Evolutionary conservation across 2,888 invertebrate species (phyloP).

Genomic region (Metopia argyrocephala): DNA sequence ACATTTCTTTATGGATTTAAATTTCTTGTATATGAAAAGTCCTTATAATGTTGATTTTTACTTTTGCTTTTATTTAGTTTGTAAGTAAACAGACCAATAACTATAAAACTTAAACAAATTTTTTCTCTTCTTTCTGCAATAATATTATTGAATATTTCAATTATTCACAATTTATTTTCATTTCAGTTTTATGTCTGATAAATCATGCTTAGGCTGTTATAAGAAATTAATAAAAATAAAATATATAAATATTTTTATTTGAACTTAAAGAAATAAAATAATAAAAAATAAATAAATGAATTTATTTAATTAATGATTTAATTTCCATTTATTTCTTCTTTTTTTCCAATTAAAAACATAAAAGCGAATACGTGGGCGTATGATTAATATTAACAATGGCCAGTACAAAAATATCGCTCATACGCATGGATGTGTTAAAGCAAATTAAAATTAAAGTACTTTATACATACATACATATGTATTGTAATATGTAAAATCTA

Average conservation of each 20-base stretch:
- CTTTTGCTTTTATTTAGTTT: no score
- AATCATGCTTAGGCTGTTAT: slow-evolving; percentile 52
- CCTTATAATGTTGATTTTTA: no score
- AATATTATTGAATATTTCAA: no score
- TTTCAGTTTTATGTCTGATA: slow-evolving; percentile 38
- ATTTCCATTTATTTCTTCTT: no score
- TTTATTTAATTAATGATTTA: background rate
- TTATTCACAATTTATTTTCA: no score
- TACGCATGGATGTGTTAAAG: background rate
- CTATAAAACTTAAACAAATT: no score
- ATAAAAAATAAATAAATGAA: background rate
- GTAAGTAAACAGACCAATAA: no score
- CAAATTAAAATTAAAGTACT: background rate
- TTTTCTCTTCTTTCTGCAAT: no score
- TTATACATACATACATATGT: no score
- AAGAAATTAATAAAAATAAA: slow-evolving; percentile 33
- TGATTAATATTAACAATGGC: background rate
- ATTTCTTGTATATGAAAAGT: no score
- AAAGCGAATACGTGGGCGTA: background rate
- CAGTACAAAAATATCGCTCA: background rate
- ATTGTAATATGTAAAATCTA: no score
- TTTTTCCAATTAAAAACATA: background rate
- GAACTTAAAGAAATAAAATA: slow-evolving; percentile 39
- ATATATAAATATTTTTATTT: slow-evolving; percentile 6
- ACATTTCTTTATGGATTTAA: no score